Base-by-base conservation (phyloP, 2,113 vertebrate species). In the Circaetus cinerascens region DNA sequence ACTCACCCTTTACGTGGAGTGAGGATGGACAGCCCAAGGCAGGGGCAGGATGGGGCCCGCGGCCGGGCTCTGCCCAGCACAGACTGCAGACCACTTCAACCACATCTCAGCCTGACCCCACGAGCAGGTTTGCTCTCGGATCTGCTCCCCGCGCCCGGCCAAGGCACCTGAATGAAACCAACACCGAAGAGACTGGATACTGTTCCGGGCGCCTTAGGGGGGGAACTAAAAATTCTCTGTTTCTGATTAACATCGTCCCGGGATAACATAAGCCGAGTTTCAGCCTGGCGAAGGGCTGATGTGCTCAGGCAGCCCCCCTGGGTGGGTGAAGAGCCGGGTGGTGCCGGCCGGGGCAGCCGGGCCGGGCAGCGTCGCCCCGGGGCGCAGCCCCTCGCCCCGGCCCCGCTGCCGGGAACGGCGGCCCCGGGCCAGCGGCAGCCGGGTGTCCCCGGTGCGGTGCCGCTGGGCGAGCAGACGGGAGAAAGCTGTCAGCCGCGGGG, bases 141-240 rank as follows among this genome's bases (percentile, higher is more conserved):
- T 25, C 36, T 73, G 76, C 50, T 78, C 46, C 19, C 45, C 18
- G 43, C 50, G 19, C 53, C 30, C 22, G 3, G 21, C 29, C 50
- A 46, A 29, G 68, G 23, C 0, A 0, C 25, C 17, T 16, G 43
- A 20, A 41, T 4, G 8, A 68, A 63, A 73, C 20, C 51, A 79
- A 11, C 27, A 9, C 48, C 3, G 3, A 59, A 53, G 79, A 63
- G 45, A 29, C 20, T 5, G 48, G n/a, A 32, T 7, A 10, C 7
- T 9, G 16, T 40, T n/a, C 25, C 5, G 0, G 0, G 5, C 3
- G 5, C 4, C 43, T 21, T 7, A 1, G 4, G 20, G 21, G 46
- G 46, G 46, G 21, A 7, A 23, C 22, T 48, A 13, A 14, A 27
- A 9, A 2, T 2, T 22, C 40, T 30, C 51, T 15, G 29, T 66